Evolutionary conservation across 1,140 invertebrate genomes (phyloP), one percentile per base, ranked within the genome.

Genomic region (Tetranychus urticae): DNA sequence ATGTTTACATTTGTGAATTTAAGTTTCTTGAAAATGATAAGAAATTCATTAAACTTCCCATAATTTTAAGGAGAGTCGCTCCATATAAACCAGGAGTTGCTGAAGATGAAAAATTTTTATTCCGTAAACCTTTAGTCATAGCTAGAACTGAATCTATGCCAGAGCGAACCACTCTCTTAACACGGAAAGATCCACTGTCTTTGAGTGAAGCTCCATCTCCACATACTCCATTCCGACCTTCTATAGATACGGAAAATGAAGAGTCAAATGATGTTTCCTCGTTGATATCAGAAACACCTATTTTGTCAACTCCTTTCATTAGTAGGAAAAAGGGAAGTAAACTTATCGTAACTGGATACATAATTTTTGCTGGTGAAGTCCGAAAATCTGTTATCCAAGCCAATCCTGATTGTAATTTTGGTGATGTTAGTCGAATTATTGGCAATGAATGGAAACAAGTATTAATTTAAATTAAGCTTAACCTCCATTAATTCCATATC

Each of bases 361-460:
- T 98, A 69, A 79, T 98, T 35, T 99, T 96, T 77, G 94, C 94
- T 14, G 86, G 90, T 71, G 94, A 98, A 76, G 83, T 94, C 46
- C 78, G 94, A 14, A 77, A 92, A 81, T 73, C 78, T 69, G 80
- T 91, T 71, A 80, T 88, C 71, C 75, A 83, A 68, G 84, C 86
- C 69, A 93, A 97, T 77, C 92, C 92, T 5, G 88, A 92, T 63
- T 84, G 85, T 58, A 83, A 82, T 34, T 98, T 98, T 76, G 94
- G 94, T 58, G 93, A 98, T 73, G 93, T 99, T 69, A 94, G 89
- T 67, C 82, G 90, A 66, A 85, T 97, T 69, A 91, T 97, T 68
- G 93, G 92, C 63, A 86, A 85, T 69, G 91, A 93, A 77, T 98
- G 94, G 94, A 82, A 90, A 67, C n/a, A n/a, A n/a, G n/a, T n/a